Evolutionary conservation across 2,113 vertebrate genomes (phyloP).

Genomic region (Carlito syrichta): DNA sequence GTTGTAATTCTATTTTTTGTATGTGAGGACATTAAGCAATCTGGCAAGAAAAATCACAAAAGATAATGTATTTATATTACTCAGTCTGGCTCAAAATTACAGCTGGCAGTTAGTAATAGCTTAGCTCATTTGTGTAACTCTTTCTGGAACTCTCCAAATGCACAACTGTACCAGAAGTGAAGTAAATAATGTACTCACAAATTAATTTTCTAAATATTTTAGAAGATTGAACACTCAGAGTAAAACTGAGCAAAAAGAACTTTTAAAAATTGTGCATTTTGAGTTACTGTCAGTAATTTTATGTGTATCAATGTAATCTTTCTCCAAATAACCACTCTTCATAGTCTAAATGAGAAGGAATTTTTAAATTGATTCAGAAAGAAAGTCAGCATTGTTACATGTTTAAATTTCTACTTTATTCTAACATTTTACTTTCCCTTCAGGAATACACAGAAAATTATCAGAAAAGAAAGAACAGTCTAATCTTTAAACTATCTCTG

Average conservation of each 20-base stretch:
- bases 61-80: neutral
- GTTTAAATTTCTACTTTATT: neutral
- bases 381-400: neutral
- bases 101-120: neutral
- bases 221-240: neutral
- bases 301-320: neutral
- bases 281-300: neutral
- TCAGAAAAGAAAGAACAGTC: neutral
- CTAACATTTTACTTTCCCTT: neutral
- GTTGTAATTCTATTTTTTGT: neutral
- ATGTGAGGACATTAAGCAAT: conserved; percentile 5
- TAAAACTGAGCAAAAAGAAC: neutral
- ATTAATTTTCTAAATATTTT: neutral
- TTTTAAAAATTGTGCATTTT: neutral
- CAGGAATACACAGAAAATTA: neutral
- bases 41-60: neutral
- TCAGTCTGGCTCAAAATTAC: neutral
- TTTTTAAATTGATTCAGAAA: neutral
- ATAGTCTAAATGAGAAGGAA: neutral
- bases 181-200: neutral
- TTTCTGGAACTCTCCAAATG: neutral
- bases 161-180: neutral
- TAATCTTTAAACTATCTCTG: neutral
- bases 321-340: neutral
- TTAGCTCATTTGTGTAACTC: neutral